Evolutionary conservation across 2,888 invertebrate species (phyloP).

Genomic region (Pristionchus mayeri): DNA sequence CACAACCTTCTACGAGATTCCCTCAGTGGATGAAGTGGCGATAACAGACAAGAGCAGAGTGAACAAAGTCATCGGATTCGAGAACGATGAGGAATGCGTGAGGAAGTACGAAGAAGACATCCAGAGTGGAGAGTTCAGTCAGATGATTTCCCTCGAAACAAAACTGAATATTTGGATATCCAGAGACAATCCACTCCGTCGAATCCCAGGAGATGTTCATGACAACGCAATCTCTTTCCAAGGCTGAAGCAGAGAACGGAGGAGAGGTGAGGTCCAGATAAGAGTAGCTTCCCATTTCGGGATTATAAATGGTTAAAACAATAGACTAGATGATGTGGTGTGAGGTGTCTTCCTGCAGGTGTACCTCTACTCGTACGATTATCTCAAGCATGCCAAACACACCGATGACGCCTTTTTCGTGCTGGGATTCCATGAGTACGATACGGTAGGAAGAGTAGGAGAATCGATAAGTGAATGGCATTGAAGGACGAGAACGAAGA

Average conservation of each 20-base stretch:
- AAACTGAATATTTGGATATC: background rate
- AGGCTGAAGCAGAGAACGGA: background rate
- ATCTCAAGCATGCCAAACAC: background rate
- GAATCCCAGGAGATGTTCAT: slow-evolving; percentile 11
- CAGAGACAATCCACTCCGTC: background rate
- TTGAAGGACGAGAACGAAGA: slow-evolving; percentile 26
- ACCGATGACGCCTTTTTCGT: slow-evolving; percentile 29
- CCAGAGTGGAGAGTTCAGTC: background rate
- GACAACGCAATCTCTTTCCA: background rate
- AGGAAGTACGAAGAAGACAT: background rate
- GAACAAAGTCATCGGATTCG: background rate
- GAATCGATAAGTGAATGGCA: background rate
- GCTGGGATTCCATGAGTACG: slow-evolving; percentile 6
- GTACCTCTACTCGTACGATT: slow-evolving; percentile 31
- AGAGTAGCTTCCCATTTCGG: slow-evolving; percentile 68
- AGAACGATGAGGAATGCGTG: slow-evolving; percentile 31
- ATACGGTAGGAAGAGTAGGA: background rate
- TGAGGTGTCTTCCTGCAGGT: background rate
- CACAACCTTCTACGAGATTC: background rate
- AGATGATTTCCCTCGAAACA: too few relatives aligned
- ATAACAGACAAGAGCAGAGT: background rate
- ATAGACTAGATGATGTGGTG: slow-evolving; percentile 57
- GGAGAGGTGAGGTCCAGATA: slow-evolving; percentile 19
- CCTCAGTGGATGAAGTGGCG: background rate
- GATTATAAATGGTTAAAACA: slow-evolving; percentile 74